Percentiles rank a stretch among this genome's conserved stretches.
Conservation (phyloP, 2,888 invertebrate species). For the Pristionchus maxplancki region DNA sequence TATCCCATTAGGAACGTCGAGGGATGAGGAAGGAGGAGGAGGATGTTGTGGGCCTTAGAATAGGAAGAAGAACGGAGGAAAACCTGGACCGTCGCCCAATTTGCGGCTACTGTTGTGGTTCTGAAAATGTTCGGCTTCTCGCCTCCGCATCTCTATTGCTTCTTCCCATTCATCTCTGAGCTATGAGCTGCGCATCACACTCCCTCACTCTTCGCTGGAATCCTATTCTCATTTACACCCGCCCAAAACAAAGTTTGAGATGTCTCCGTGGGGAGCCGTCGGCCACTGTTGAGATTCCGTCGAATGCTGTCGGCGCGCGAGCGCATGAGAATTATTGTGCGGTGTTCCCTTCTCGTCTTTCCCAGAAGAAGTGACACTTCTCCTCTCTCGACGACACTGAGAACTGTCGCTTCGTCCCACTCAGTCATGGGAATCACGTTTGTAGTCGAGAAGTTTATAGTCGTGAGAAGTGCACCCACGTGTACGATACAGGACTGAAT, state of each 20-base stretch:
- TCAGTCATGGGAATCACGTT: too few relatives aligned
- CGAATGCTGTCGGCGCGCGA: background rate
- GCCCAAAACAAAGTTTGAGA: background rate
- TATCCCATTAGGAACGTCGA: constrained; percentile 20
- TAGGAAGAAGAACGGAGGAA: background rate
- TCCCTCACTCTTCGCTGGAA: background rate
- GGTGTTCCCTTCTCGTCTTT: background rate
- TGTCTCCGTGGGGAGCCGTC: background rate
- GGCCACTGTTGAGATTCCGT: too few relatives aligned
- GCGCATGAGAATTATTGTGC: background rate
- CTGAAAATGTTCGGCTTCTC: background rate
- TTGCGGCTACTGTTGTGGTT: background rate
- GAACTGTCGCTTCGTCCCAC: background rate
- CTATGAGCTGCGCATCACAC: background rate
- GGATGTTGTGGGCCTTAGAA: background rate
- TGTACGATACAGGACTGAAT: background rate
- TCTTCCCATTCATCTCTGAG: background rate
- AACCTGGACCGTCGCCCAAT: background rate
- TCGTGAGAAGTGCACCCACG: background rate
- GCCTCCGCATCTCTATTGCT: background rate
- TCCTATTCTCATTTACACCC: background rate
- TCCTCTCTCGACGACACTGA: background rate
- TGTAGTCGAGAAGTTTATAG: background rate
- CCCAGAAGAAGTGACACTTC: background rate
- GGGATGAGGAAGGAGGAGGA: background rate